Evolutionary conservation across 2,888 invertebrate species (phyloP), one percentile per base, ranked within the genome.

Genomic region (Chydorus sphaericus): DNA sequence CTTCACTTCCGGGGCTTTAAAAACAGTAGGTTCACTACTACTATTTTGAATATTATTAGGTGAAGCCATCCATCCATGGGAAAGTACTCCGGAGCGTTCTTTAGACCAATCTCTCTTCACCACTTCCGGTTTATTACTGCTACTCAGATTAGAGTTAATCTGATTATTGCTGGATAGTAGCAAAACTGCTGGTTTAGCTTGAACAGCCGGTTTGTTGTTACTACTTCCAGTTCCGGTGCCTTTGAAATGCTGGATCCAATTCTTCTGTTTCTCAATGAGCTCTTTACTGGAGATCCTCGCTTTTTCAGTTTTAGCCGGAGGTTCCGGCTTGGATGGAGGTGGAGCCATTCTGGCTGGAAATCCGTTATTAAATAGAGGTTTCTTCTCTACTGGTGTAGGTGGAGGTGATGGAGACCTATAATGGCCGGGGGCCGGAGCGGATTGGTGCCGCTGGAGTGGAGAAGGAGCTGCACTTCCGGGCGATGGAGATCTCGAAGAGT

Each of bases 191-290:
- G 53, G 37, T 20, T 55, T 55, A 11, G 31, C 16, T 16, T 48
- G 37, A n/a, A 49, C 33, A 6, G 55, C 23, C 44, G 54, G 54
- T 33, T 81, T 81, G 65, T 80, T 79, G 63, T 78, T 77, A 59
- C 75, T 76, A 57, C 79, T 73, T 61, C 73, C 72, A 49, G 81
- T 76, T 62, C 83, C 79, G 53, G 83, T 77, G 73, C 86, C 87
- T 58, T 84, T 83, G 69, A 89, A 91, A 71, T 88, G 89, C 59
- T 87, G 85, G 30, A 89, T 89, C 90, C 89, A 91, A 72, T 90
- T 91, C 67, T 83, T 82, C 67, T 89, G 90, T 65, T 89, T 87
- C 70, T 88, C 89, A 62, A 90, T 90, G 56, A 89, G 73, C 69
- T 90, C 88, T 62, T 87, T 83, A 60, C 85, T 86, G 65, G 80